phyloP scores from a whole-genome alignment of 2,797 vertebrate genomes.

The Distichodus sexfasciatus region DNA sequence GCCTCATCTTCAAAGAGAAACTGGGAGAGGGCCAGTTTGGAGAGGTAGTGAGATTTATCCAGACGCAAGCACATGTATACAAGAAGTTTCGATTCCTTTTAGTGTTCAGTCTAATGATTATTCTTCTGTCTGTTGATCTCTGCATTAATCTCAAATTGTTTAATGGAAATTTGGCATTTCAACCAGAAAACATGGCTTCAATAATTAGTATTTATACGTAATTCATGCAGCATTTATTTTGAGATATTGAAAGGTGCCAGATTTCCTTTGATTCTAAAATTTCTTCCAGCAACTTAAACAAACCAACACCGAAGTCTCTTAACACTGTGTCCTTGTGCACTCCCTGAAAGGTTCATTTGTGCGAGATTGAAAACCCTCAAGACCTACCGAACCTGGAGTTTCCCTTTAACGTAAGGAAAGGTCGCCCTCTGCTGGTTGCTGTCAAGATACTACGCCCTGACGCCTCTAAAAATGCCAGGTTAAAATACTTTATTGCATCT shows the following conservation, averaged over 20 bases:
- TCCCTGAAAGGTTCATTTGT: constrained; percentile 87
- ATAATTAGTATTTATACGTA: too few relatives aligned
- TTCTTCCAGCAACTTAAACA: neutral
- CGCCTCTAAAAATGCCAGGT: constrained; percentile 95
- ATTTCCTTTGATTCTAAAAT: neutral
- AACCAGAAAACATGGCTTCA: too few relatives aligned
- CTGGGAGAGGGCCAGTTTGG: constrained; percentile 95
- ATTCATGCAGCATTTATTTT: too few relatives aligned
- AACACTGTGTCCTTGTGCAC: constrained; percentile 3
- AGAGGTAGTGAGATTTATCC: constrained; percentile 71
- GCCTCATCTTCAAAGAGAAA: constrained; percentile 90
- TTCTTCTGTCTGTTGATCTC: too few relatives aligned
- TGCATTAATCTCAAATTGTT: too few relatives aligned
- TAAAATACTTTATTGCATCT: too few relatives aligned
- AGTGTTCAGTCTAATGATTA: too few relatives aligned
- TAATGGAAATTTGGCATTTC: too few relatives aligned
- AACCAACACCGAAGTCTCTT: neutral
- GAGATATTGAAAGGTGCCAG: too few relatives aligned
- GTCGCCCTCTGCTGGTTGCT: constrained; percentile 87
- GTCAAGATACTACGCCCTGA: constrained; percentile 91
- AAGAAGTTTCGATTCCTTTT: too few relatives aligned
- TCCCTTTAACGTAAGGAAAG: constrained; percentile 86
- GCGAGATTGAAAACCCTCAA: constrained; percentile 88
- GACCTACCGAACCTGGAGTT: constrained; percentile 84
- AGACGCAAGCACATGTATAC: too few relatives aligned